Base-by-base conservation (phyloP, 2,888 invertebrate genomes). In the Nomada flava region DNA sequence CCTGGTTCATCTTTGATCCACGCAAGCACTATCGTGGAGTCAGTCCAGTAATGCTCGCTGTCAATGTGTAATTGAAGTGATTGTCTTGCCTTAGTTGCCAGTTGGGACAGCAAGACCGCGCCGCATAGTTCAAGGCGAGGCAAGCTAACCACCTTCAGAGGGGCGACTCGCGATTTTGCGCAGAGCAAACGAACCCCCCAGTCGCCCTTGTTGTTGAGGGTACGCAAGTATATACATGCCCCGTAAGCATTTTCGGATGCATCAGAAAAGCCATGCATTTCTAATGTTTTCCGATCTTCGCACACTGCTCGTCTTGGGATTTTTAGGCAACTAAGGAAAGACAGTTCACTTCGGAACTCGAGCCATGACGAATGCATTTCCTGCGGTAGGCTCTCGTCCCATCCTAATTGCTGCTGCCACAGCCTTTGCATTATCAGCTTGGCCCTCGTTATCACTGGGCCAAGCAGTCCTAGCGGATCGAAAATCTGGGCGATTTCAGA, bases 381-480 rank as follows among this genome's bases (percentile, higher is more conserved):
- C 10, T 29, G n/a, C 1, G 76, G 69, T 2, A 76, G 7, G 3
- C 55, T 15, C 55, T 71, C 70, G 29, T 76, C 76, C 70, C 76
- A 76, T 18, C 4, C 10, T 0, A 47, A 15, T 10, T 63, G 26
- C 7, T 50, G 20, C 20, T 62, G 29, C 72, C 77, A 77, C 10
- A 72, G 20, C n/a, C 20, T 9, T 59, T 77, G 77, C 42, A 77
- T 47, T 1, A 77, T 1, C 9, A 64, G 1, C 36, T 72, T 72
- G 15, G 71, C 64, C 18, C 15, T 59, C 1, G 53, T n/a, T 9
- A 67, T 62, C 7, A 67, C 44, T 5, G 67, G 77, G 15, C 72
- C 71, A 3, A 77, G 2, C 7, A 71, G 20, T 3, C 67, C 77
- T 0, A 71, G 44, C 2, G 77, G 77, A 15, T 77, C 77, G 26